A percentile compares a stretch with the other conserved stretches of the same genome.
These are phyloP conservation scores for Drosophila formosana DNA, from an alignment of 2,888 invertebrate species.

Conservation along the genomic window DNA sequence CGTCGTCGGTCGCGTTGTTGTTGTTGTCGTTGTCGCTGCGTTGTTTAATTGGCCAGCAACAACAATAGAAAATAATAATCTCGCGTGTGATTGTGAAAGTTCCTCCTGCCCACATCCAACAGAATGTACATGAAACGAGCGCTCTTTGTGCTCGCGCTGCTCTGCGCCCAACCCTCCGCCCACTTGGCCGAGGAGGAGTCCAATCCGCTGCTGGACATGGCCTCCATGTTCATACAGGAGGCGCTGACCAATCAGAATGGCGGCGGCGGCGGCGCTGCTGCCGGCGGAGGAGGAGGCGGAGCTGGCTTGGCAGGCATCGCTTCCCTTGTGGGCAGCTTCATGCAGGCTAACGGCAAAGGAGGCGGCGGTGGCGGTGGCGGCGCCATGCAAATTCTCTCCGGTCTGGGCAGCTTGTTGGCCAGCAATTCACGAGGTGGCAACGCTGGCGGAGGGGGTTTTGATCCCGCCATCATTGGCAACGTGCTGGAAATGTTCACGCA, in stretches of 20 bases:
- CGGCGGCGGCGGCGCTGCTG: conserved; percentile 85
- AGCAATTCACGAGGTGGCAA: conserved; percentile 81
- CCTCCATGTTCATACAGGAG: conserved; percentile 89
- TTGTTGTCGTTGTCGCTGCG: conserved; percentile 54
- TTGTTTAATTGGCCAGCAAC: conserved; percentile 70
- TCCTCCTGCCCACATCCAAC: conserved; percentile 67
- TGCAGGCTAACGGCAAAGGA: conserved; percentile 87
- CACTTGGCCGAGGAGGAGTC: conserved; percentile 86
- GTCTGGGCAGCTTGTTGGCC: conserved; percentile 83
- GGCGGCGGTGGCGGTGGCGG: conserved; percentile 75
- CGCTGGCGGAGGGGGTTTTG: conserved; percentile 86
- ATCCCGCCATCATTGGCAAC: conserved; percentile 87
- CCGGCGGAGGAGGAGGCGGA: conserved; percentile 83
- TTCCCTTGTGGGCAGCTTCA: conserved; percentile 88
- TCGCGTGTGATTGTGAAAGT: conserved; percentile 82
- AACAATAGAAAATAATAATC: conserved; percentile 26
- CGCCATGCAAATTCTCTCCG: conserved; percentile 84
- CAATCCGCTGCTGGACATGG: conserved; percentile 89
- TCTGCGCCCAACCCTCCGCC: conserved; percentile 79
- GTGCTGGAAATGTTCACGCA: conserved; percentile 87
- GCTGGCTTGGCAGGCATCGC: conserved; percentile 87
- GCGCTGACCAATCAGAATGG: conserved; percentile 85
- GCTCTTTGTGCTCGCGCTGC: conserved; percentile 74
- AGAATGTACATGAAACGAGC: conserved; percentile 75
- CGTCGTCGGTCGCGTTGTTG: conserved; percentile 56